Evolutionary conservation across 2,888 invertebrate species (phyloP).

Genomic region (Leptinotarsa haldemani): DNA sequence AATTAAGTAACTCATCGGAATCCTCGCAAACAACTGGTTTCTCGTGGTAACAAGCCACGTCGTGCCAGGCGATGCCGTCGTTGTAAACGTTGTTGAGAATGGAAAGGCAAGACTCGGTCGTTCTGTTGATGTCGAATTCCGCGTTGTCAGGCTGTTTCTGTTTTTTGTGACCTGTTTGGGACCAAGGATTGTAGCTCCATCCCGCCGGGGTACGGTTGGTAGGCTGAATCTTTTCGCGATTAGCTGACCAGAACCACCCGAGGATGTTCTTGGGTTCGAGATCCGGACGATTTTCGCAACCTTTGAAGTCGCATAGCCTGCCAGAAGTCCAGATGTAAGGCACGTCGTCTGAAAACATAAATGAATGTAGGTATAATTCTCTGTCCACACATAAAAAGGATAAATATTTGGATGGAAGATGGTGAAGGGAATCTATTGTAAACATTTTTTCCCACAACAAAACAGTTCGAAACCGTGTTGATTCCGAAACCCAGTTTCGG

Average conservation of each 20-base stretch:
- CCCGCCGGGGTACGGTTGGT: slow-evolving; percentile 80
- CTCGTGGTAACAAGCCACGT: slow-evolving; percentile 93
- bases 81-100: slow-evolving; percentile 93
- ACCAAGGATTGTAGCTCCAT: slow-evolving; percentile 90
- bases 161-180: slow-evolving; percentile 91
- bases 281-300: slow-evolving; percentile 87
- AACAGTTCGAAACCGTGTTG: too few relatives aligned
- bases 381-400: too few relatives aligned
- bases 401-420: too few relatives aligned
- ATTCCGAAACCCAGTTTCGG: too few relatives aligned
- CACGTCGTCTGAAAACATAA: slow-evolving; percentile 75
- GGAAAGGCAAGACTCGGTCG: slow-evolving; percentile 87
- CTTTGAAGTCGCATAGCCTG: slow-evolving; percentile 92
- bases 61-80: slow-evolving; percentile 94
- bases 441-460: too few relatives aligned
- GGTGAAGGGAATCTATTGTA: too few relatives aligned
- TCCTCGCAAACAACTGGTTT: slow-evolving; percentile 93
- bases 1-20: slow-evolving; percentile 87
- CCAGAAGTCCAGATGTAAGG: slow-evolving; percentile 96
- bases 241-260: slow-evolving; percentile 95
- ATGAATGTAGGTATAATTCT: not conserved
- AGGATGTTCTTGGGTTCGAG: slow-evolving; percentile 86
- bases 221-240: slow-evolving; percentile 86
- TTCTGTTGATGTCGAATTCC: slow-evolving; percentile 89
- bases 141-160: slow-evolving; percentile 89